These are phyloP conservation scores for Nasua narica DNA, from an alignment of 2,797 vertebrate genomes.

Conservation along the genomic window DNA sequence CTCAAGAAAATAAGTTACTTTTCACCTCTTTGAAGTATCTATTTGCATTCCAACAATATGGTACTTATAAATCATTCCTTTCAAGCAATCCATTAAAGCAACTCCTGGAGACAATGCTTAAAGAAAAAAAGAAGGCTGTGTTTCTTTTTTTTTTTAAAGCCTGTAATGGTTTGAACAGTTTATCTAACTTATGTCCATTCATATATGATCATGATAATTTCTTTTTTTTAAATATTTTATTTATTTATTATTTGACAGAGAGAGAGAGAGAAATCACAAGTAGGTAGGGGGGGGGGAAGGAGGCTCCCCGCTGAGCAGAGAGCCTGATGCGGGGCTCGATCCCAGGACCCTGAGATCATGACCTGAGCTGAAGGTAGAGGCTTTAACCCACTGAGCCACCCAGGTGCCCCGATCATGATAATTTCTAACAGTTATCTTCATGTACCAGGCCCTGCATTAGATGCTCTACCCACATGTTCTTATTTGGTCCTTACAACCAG, in stretches of 20 bases:
- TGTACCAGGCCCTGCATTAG: not conserved
- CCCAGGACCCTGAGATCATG: no score
- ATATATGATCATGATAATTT: constrained; percentile 21
- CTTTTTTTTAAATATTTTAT: no score
- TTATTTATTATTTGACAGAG: no score
- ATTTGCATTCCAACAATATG: constrained; percentile 67
- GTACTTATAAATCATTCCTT: constrained; percentile 69
- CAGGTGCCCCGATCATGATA: constrained; percentile 33
- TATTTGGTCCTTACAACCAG: not conserved
- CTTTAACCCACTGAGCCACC: no score
- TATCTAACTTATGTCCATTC: constrained; percentile 41
- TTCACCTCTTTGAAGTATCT: constrained; percentile 61
- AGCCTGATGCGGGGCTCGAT: no score
- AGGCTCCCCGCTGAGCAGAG: no score
- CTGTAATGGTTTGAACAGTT: constrained; percentile 45
- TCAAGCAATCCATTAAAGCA: constrained; percentile 67
- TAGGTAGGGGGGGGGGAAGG: no score
- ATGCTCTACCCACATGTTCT: not conserved
- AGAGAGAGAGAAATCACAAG: no score
- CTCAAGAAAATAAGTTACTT: constrained; percentile 65
- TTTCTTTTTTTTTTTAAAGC: constrained; percentile 51
- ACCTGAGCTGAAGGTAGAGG: no score
- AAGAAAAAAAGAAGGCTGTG: constrained; percentile 48
- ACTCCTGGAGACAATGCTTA: constrained; percentile 52
- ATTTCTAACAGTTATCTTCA: constrained; percentile 19